phyloP scores from a whole-genome alignment of 2,797 vertebrate genomes.

The Chrosomus eos region DNA sequence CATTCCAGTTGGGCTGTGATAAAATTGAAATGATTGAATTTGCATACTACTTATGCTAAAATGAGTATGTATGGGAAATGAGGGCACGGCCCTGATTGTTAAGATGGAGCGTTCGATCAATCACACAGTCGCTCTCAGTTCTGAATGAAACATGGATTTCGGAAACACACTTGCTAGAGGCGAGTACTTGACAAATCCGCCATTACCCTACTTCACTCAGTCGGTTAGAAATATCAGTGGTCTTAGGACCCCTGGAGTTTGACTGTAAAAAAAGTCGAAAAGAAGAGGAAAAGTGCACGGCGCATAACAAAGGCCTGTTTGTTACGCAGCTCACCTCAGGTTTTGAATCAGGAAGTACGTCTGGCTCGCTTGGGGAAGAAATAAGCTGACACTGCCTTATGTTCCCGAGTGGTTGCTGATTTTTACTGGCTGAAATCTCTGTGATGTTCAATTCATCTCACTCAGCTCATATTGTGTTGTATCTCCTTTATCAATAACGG shows the following conservation, averaged over 20 bases:
- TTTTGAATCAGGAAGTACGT: slow-evolving; percentile 12
- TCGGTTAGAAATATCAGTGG: slow-evolving; percentile 5
- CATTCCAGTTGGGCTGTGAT: slow-evolving; percentile 50
- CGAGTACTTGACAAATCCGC: not conserved
- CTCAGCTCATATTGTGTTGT: slow-evolving; percentile 14
- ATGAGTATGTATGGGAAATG: slow-evolving; percentile 50
- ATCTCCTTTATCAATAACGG: not conserved
- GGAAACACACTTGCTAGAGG: slow-evolving; percentile 11
- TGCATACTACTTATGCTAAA: slow-evolving; percentile 66
- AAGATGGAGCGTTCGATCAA: slow-evolving; percentile 59
- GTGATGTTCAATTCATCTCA: slow-evolving; percentile 23
- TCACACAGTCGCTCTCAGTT: slow-evolving; percentile 61
- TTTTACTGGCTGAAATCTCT: slow-evolving; percentile 29
- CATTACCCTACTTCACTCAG: slow-evolving; percentile 17
- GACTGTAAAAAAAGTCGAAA: not conserved
- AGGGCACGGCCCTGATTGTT: slow-evolving; percentile 60
- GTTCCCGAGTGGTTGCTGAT: not conserved
- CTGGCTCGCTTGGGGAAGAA: not conserved
- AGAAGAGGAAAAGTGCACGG: not conserved
- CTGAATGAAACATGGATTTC: slow-evolving; percentile 32
- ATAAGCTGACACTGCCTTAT: slow-evolving; percentile 22
- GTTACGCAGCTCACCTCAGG: slow-evolving; percentile 13
- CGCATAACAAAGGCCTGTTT: slow-evolving; percentile 23
- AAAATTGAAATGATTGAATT: slow-evolving; percentile 67
- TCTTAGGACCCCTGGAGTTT: slow-evolving; percentile 16